Evolutionary conservation across 2,113 vertebrate species (phyloP).

Genomic region (Nyctibius bracteatus): DNA sequence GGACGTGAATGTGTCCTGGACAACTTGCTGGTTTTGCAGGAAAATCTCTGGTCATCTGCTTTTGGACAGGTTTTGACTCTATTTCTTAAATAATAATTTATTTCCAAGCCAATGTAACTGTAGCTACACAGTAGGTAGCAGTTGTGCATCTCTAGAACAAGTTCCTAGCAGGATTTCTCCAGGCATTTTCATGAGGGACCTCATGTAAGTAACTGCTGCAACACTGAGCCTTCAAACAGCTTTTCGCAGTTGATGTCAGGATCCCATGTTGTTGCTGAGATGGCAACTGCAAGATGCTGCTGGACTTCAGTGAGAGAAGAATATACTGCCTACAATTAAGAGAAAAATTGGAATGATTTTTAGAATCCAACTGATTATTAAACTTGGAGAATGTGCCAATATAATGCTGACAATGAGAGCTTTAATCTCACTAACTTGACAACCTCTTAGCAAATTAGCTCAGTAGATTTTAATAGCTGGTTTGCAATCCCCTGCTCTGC

Average conservation of each 20-base stretch:
- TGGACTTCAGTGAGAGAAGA: neutral
- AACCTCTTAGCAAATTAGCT: neutral
- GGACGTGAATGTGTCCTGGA: accelerated
- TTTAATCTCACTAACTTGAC: neutral
- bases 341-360: neutral
- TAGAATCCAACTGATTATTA: neutral
- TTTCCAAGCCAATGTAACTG: neutral
- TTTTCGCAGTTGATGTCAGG: neutral
- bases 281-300: neutral
- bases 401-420: neutral
- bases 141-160: neutral
- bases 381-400: neutral
- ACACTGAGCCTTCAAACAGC: neutral
- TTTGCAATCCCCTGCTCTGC: neutral
- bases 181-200: accelerated
- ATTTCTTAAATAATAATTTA: neutral
- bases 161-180: neutral
- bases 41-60: neutral
- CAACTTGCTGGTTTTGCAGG: neutral
- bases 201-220: neutral
- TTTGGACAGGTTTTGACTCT: neutral
- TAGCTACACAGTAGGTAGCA: neutral
- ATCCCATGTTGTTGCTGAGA: neutral
- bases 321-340: neutral
- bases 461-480: neutral